Percentiles rank a stretch among this genome's conserved stretches.
Evolutionary conservation across 2,113 vertebrate genomes (phyloP).

Genomic region (Labeo catla): DNA sequence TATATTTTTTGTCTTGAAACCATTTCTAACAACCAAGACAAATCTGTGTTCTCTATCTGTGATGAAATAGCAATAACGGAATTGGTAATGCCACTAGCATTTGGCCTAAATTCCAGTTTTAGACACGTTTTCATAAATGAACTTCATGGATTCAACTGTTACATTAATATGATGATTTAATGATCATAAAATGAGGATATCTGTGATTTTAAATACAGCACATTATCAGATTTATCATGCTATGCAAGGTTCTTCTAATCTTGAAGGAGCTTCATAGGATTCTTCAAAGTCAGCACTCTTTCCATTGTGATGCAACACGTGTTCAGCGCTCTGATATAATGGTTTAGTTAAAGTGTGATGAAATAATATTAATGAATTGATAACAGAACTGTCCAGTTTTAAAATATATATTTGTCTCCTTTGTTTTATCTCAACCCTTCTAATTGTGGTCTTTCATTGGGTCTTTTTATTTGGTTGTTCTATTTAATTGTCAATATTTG

Average conservation of each 20-base stretch:
- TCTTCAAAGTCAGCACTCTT: conserved; percentile 74
- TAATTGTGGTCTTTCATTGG: conserved; percentile 67
- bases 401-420: conserved; percentile 68
- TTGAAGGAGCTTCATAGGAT: conserved; percentile 63
- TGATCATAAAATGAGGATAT: neutral
- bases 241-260: conserved; percentile 31
- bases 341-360: conserved; percentile 75
- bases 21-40: neutral
- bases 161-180: neutral
- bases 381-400: conserved; percentile 65
- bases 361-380: conserved; percentile 64
- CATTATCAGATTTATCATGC: neutral
- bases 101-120: neutral
- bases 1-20: neutral
- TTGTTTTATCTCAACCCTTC: conserved; percentile 73
- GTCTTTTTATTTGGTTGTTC: conserved; percentile 71
- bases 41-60: neutral
- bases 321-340: conserved; percentile 65
- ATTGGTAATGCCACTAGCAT: neutral
- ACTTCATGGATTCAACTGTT: neutral
- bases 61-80: conserved; percentile 34
- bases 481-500: conserved; percentile 73
- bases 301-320: conserved; percentile 79
- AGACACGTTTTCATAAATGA: neutral
- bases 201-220: neutral